Conservation (phyloP, 2,888 invertebrate species). For the Eugnorisma glareosa region DNA sequence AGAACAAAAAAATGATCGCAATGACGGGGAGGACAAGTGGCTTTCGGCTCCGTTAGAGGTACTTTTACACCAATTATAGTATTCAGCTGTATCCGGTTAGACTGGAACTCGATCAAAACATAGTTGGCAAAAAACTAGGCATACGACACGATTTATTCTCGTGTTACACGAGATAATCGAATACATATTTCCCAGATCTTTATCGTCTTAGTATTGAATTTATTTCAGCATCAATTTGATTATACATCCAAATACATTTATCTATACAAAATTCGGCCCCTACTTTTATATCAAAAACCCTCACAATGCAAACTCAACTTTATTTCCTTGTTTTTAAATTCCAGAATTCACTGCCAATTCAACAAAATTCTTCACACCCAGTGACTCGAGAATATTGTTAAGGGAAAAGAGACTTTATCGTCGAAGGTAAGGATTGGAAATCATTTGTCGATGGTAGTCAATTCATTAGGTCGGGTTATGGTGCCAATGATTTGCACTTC, state of each 20-base stretch:
- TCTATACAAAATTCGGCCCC: constrained; percentile 55
- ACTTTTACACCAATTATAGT: not conserved
- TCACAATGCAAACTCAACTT: constrained; percentile 6
- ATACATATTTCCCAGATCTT: constrained; percentile 24
- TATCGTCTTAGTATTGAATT: constrained; percentile 55
- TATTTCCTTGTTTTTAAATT: fast-evolving
- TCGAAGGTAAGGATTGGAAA: constrained; percentile 11
- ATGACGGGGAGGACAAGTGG: too few relatives aligned
- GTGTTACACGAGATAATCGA: constrained; percentile 2
- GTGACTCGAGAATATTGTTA: constrained; percentile 7
- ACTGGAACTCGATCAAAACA: not conserved
- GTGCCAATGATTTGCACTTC: constrained; percentile 33
- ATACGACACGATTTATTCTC: not conserved
- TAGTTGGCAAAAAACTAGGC: not conserved
- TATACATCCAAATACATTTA: constrained; percentile 58
- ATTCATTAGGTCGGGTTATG: constrained; percentile 49
- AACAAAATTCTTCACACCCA: constrained; percentile 41
- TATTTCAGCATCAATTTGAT: constrained; percentile 56
- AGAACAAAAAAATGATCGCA: too few relatives aligned
- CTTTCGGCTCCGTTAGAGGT: too few relatives aligned
- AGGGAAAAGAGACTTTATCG: constrained; percentile 18
- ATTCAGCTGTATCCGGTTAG: not conserved
- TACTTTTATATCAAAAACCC: constrained; percentile 19
- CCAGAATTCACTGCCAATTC: constrained; percentile 12
- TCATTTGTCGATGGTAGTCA: constrained; percentile 36